These are phyloP conservation scores for Ptychochromis oligacanthus DNA, from an alignment of 2,113 vertebrate species.

Conservation along the genomic window DNA sequence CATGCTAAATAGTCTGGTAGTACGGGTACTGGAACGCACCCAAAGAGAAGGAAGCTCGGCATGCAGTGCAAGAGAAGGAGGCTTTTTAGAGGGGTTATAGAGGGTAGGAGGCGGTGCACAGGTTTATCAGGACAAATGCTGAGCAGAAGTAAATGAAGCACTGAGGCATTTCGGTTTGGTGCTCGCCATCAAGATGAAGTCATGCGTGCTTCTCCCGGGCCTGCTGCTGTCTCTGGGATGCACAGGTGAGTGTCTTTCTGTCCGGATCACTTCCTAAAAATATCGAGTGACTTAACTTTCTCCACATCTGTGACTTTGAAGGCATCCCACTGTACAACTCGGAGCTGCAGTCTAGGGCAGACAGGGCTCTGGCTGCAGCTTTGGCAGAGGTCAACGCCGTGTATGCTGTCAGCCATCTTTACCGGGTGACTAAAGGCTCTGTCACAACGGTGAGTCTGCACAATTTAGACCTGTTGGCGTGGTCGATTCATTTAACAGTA, in stretches of 20 bases:
- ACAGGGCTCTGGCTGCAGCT: constrained; percentile 49
- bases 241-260: constrained; percentile 58
- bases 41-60: background rate
- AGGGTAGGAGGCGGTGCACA: constrained; percentile 12
- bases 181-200: constrained; percentile 55
- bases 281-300: background rate
- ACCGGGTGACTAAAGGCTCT: constrained; percentile 51
- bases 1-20: no score
- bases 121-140: background rate
- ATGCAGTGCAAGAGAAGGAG: background rate
- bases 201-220: constrained; percentile 24
- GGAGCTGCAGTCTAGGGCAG: constrained; percentile 44
- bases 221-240: constrained; percentile 63
- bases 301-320: constrained; percentile 18
- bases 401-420: constrained; percentile 43
- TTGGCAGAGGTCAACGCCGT: constrained; percentile 62
- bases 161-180: background rate
- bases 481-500: background rate
- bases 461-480: background rate
- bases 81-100: constrained; percentile 21
- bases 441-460: constrained; percentile 51
- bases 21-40: background rate
- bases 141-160: background rate
- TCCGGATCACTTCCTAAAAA: rapidly evolving
- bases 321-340: constrained; percentile 40